phyloP scores from a whole-genome alignment of 2,888 invertebrate species.

The Pammene fasciana region DNA sequence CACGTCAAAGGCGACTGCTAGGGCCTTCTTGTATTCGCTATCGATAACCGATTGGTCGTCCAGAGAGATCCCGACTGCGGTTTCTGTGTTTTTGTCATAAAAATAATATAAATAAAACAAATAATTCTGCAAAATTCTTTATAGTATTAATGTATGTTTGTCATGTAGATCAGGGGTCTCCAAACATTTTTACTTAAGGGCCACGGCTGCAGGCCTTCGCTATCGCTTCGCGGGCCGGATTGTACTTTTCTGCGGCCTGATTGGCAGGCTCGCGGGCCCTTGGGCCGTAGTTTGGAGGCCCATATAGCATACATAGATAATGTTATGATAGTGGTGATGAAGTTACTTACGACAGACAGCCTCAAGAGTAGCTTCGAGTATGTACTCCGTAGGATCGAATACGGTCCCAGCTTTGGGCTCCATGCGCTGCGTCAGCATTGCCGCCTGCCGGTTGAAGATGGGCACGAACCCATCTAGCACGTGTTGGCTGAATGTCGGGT shows the following conservation, averaged over 20 bases:
- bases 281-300: too few species aligned
- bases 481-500: slow-evolving; percentile 55
- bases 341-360: slow-evolving; percentile 54
- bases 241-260: too few species aligned
- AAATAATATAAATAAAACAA: too few species aligned
- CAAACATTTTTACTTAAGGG: too few species aligned
- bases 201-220: too few species aligned
- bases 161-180: too few species aligned
- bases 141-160: too few species aligned
- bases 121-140: too few species aligned
- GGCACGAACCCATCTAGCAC: slow-evolving; percentile 52
- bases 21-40: slow-evolving; percentile 28
- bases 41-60: slow-evolving; percentile 33
- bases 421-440: slow-evolving; percentile 46
- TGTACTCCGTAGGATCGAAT: slow-evolving; percentile 49
- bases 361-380: slow-evolving; percentile 51
- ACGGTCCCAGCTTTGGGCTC: slow-evolving; percentile 46
- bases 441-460: slow-evolving; percentile 53
- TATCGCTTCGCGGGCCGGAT: too few species aligned
- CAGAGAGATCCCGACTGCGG: slow-evolving; percentile 35
- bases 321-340: too few species aligned
- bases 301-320: too few species aligned
- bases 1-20: slow-evolving; percentile 15
- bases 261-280: too few species aligned
- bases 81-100: slow-evolving; percentile 27